Base-by-base conservation (phyloP, 37 sponge, comb jelly and placozoan genomes). In the Halichondria panicea region DNA sequence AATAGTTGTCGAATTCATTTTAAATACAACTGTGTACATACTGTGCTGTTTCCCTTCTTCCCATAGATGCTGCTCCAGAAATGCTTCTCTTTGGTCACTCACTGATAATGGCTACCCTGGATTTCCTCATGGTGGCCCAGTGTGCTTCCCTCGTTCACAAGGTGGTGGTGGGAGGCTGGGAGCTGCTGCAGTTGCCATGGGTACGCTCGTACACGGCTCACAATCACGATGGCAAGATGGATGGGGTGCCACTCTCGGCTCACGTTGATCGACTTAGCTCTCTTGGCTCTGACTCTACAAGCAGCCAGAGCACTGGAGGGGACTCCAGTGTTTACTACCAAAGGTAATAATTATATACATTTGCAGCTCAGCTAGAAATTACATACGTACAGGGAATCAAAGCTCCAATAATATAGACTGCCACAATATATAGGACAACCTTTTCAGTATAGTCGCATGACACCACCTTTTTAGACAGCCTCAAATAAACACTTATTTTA, bases 71-170 rank as follows among this genome's bases (percentile, higher is more conserved):
- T 45, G 59, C 58, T 11, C 91, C 91, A 34, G 82, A 84, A 48
- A 76, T 90, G 86, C 70, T 90, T 24, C 71, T 81, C 12, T 81
- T 37, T 55, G 82, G 85, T 6, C 82, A 90, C 54, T 11, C 43
- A 8, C 75, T 90, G 39, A 77, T 80, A 34, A 75, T 84, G 80
- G 61, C 91, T 38, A 71, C 86, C 0, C 68, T 90, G 35, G 91
- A 90, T 70, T 84, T 71, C 73, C 82, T 90, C 63, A 74, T 90
- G 81, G 91, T 90, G 56, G 91, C 91, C 22, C 91, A 90, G 68
- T 85, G 85, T 76, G 91, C 91, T 48, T 90, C 91, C 28, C 81
- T 90, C 42, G 72, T 80, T 12, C 91, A 90, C 57, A 73, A 80
- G 59, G 71, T 90, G 60, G 60, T 68, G 48, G 76, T 90, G 8